Percentiles rank a stretch among this genome's conserved stretches.
Conservation (phyloP, 2,888 invertebrate species). For the Polydrusus cervinus region DNA sequence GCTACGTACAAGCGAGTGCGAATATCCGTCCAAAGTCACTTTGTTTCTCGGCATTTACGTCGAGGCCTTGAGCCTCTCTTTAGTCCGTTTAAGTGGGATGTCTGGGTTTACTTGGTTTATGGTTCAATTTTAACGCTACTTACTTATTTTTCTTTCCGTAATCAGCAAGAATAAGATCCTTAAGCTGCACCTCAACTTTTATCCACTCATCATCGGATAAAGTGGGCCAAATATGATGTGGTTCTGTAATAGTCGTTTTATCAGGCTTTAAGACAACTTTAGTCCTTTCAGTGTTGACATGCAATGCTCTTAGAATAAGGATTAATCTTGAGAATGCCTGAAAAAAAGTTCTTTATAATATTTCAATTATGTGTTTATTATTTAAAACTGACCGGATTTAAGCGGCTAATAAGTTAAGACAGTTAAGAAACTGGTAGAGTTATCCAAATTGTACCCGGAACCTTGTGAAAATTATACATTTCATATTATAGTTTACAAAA, state of each 20-base stretch:
- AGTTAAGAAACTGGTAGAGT: too few relatives aligned
- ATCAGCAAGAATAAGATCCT: conserved; percentile 98
- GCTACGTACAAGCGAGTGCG: too few relatives aligned
- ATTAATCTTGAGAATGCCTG: conserved; percentile 97
- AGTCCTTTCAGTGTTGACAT: conserved; percentile 99
- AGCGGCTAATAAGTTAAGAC: too few relatives aligned
- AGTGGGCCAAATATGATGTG: conserved; percentile 99
- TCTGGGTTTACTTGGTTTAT: too few relatives aligned
- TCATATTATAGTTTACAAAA: conserved; percentile 24
- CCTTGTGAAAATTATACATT: not conserved
- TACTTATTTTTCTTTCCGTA: conserved; percentile 99
- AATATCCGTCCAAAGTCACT: too few relatives aligned
- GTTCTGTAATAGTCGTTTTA: conserved; percentile 98
- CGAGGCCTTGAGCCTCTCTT: too few relatives aligned
- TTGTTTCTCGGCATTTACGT: too few relatives aligned
- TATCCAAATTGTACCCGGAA: not conserved
- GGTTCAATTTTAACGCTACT: too few relatives aligned
- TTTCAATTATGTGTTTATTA: too few relatives aligned
- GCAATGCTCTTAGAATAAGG: conserved; percentile 95
- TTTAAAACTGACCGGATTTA: too few relatives aligned
- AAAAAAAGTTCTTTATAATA: conserved; percentile 9
- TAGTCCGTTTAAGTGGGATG: too few relatives aligned
- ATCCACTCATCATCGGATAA: conserved; percentile 99
- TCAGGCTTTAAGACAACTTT: conserved; percentile 99
- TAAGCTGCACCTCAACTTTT: conserved; percentile 98